Conservation (phyloP, 2,888 invertebrate genomes). For the Malthinus flaveolus region DNA sequence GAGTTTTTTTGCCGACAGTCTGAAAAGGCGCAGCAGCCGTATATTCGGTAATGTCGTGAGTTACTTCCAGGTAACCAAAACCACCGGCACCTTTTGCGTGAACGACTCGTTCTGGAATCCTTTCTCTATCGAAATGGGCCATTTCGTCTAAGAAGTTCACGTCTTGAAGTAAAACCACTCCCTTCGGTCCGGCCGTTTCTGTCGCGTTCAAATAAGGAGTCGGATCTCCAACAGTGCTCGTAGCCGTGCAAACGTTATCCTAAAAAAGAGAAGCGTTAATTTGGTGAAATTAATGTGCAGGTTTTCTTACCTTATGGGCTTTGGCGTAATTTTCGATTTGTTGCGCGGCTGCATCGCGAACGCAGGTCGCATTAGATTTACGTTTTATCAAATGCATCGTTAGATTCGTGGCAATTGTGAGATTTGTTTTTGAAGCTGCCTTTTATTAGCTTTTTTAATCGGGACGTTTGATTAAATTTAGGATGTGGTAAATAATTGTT, state of each 20-base stretch:
- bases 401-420: not conserved
- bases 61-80: conserved; percentile 84
- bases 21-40: conserved; percentile 79
- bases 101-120: conserved; percentile 94
- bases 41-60: conserved; percentile 81
- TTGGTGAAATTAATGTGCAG: no score
- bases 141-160: conserved; percentile 76
- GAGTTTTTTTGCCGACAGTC: conserved; percentile 76
- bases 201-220: conserved; percentile 76
- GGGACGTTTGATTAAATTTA: no score
- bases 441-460: no score
- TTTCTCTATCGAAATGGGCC: conserved; percentile 84
- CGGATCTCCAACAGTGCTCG: conserved; percentile 83
- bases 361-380: not conserved
- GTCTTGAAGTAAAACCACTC: conserved; percentile 87
- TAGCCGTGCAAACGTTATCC: conserved; percentile 55
- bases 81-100: conserved; percentile 96
- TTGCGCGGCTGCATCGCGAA: conserved; percentile 42
- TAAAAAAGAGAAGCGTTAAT: not conserved
- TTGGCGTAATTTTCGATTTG: conserved; percentile 45
- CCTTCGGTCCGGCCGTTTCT: conserved; percentile 82
- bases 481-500: no score
- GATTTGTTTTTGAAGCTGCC: not conserved
- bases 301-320: conserved; percentile 42
- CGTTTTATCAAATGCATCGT: not conserved